phyloP scores from a whole-genome alignment of 2,113 vertebrate genomes.

The Atractosteus spatula region DNA sequence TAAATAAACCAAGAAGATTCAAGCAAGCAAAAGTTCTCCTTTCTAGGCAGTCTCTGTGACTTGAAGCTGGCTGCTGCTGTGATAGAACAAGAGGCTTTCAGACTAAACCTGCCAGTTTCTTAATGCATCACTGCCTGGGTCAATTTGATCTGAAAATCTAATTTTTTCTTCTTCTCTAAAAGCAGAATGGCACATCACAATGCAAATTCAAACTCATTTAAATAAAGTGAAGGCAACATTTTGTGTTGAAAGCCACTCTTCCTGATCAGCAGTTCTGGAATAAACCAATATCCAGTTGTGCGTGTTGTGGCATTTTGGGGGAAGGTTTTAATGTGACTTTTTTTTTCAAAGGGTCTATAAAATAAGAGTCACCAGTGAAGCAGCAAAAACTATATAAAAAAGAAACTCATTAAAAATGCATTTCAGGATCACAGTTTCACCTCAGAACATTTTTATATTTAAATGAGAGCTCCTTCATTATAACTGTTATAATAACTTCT shows the following conservation, averaged over 20 bases:
- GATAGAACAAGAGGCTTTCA: constrained; percentile 96
- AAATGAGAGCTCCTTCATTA: constrained; percentile 99
- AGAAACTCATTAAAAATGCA: constrained; percentile 99
- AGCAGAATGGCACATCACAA: constrained; percentile 99
- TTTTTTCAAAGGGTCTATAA: constrained; percentile 89
- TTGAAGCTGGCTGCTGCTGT: constrained; percentile 80
- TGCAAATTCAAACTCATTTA: constrained; percentile 99
- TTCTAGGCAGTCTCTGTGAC: constrained; percentile 70
- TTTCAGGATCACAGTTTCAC: constrained; percentile 98
- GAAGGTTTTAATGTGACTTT: constrained; percentile 92
- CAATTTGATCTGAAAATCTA: constrained; percentile 99
- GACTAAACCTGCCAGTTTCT: constrained; percentile 96
- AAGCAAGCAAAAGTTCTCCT: constrained; percentile 68
- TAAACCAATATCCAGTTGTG: constrained; percentile 99
- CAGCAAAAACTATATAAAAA: constrained; percentile 91
- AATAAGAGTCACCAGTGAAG: constrained; percentile 98
- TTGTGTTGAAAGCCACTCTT: constrained; percentile 99
- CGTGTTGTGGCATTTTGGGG: constrained; percentile 98
- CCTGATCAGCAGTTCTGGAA: constrained; percentile 99
- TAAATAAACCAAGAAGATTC: constrained; percentile 58
- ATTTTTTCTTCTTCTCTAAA: constrained; percentile 97
- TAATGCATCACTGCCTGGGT: constrained; percentile 99
- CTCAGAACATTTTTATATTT: constrained; percentile 99
- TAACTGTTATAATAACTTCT: constrained; percentile 98
- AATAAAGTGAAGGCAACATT: constrained; percentile 99